phyloP scores from a whole-genome alignment of 1,140 invertebrate species.

The Drosophila truncata region DNA sequence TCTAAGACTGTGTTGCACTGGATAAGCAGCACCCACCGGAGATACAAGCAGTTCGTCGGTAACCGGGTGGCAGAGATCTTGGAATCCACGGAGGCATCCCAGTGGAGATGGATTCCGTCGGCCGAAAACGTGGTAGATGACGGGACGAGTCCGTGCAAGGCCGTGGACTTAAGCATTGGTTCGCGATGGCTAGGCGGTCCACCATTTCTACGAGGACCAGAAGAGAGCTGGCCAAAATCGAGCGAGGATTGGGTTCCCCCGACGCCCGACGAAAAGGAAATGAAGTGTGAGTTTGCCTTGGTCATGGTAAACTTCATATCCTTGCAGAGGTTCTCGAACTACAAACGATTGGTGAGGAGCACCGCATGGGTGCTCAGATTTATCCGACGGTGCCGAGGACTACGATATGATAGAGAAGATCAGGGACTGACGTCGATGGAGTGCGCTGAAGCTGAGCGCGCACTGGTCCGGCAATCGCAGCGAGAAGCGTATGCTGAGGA shows the following conservation, averaged over 20 bases:
- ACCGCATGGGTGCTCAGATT: not conserved
- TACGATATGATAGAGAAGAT: not conserved
- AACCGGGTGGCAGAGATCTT: not conserved
- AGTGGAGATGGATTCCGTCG: too few species aligned
- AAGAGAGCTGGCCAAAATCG: not conserved
- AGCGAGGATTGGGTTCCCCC: not conserved
- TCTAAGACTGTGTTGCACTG: not conserved
- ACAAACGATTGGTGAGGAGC: not conserved
- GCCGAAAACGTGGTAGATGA: too few species aligned
- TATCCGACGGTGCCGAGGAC: not conserved
- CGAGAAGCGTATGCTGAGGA: too few species aligned
- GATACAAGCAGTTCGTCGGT: not conserved
- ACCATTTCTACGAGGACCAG: too few species aligned
- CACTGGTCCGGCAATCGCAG: not conserved
- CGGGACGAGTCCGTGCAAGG: too few species aligned
- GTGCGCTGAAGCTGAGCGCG: not conserved
- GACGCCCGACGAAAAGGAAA: not conserved
- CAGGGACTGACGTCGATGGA: not conserved
- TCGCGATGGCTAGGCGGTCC: too few species aligned
- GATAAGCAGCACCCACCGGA: not conserved
- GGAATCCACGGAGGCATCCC: too few species aligned
- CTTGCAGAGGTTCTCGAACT: not conserved
- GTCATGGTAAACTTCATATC: not conserved
- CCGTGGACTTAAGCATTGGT: not conserved
- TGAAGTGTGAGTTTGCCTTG: conserved; percentile 2